A percentile compares a stretch with the other conserved stretches of the same genome.
These are phyloP conservation scores for Habrosyne pyritoides DNA, from an alignment of 2,888 invertebrate species.

Conservation along the genomic window DNA sequence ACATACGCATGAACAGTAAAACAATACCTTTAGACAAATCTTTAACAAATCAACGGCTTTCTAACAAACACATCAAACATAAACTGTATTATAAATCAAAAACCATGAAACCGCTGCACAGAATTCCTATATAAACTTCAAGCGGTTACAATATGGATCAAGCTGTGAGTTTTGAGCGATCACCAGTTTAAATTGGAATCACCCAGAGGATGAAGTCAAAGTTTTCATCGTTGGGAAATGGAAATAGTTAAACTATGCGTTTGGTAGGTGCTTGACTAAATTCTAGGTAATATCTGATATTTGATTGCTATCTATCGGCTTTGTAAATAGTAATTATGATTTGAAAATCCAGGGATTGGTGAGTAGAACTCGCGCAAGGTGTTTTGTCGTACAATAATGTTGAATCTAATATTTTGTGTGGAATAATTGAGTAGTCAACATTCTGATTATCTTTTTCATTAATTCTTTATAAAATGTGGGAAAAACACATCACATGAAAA, in stretches of 20 bases:
- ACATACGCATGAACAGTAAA: no score
- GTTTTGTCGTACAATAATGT: no score
- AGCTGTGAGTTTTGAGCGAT: slow-evolving; percentile 11
- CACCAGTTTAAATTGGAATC: slow-evolving; percentile 4
- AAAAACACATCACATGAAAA: no score
- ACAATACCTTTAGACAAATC: not conserved
- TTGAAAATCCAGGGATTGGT: no score
- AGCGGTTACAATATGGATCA: slow-evolving; percentile 30
- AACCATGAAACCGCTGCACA: slow-evolving; percentile 53
- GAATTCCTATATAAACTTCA: slow-evolving; percentile 55
- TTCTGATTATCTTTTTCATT: no score
- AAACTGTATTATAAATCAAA: slow-evolving; percentile 47
- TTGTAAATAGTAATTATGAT: no score
- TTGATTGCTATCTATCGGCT: no score
- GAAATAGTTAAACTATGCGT: not conserved
- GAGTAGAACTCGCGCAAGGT: no score
- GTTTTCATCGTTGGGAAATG: not conserved
- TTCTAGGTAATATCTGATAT: not conserved
- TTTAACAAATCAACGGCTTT: not conserved
- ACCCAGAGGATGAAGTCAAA: not conserved
- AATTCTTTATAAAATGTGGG: no score
- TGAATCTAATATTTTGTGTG: no score
- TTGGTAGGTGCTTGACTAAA: not conserved
- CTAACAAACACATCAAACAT: slow-evolving; percentile 21
- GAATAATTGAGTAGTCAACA: no score